Base-by-base conservation (phyloP, 1,140 invertebrate genomes). In the Halictus rubicundus region DNA sequence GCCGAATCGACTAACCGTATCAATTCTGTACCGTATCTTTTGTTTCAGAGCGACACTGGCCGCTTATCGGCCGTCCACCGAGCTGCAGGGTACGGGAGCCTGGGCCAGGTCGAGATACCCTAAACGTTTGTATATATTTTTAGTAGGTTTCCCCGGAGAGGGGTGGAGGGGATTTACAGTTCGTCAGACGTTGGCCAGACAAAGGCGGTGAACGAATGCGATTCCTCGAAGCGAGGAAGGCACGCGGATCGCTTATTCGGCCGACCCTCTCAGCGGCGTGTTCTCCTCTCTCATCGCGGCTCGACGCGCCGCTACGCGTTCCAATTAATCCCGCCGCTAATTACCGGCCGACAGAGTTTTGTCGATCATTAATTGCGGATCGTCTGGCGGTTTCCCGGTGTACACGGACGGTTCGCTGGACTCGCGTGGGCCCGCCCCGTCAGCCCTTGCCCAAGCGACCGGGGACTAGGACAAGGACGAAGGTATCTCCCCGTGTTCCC, bases 271-370 rank as follows among this genome's bases (percentile, higher is more conserved):
- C 64, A 63, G n/a, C 63, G 9, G 39, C n/a, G 70, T n/a, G n/a
- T 37, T 74, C 78, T 66, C 66, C 78, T 73, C 78, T 74, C 60
- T 79, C 78, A 73, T 79, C 63, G 63, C 78, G 70, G 65, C 49
- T n/a, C 60, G 69, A 10, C 63, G 61, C 61, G 68, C 52, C 49
- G 60, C 60, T 79, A 74, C 64, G 64, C 78, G 71, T 71, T 74
- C 70, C 78, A 74, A 79, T 79, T 79, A 79, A 79, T 79, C 52
- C 52, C 71, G 39, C 37, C 25, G 39, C 63, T 66, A 79, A 79
- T 79, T 79, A 79, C 49, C 71, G 27, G 25, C 12, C 21, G 37
- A 37, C 52, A 60, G 42, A 46, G 23, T 79, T 72, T 73, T 74
- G 78, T 61, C 46, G 64, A 79, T 79, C 61, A 61, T 54, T 79